Evolutionary conservation across 1,140 invertebrate genomes (phyloP).

Genomic region (Pseudomyrmex sp.): DNA sequence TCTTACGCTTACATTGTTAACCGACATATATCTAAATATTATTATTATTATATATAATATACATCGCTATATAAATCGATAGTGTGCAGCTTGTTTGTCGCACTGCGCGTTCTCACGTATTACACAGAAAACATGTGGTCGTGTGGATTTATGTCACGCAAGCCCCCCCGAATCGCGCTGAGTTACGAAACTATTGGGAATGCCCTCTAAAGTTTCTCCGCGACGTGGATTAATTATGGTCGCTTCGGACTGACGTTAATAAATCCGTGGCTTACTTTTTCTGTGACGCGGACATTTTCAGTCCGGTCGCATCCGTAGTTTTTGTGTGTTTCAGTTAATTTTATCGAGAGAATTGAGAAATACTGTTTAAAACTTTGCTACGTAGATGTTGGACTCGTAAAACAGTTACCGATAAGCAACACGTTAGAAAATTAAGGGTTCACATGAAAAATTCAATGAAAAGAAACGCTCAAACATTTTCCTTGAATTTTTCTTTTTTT

Average conservation of each 20-base stretch:
- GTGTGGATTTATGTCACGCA: slow-evolving; percentile 18
- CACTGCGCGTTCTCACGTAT: slow-evolving; percentile 35
- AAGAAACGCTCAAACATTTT: neutral
- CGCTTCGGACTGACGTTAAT: slow-evolving; percentile 27
- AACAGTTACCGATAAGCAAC: slow-evolving; percentile 8
- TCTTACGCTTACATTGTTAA: neutral
- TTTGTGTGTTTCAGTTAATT: slow-evolving; percentile 9
- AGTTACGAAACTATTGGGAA: slow-evolving; percentile 43
- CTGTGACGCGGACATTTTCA: neutral
- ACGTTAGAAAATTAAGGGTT: slow-evolving; percentile 25
- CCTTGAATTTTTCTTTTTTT: neutral
- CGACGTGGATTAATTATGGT: slow-evolving; percentile 45
- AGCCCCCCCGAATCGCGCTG: slow-evolving; percentile 21
- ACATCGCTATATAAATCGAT: slow-evolving; percentile 28
- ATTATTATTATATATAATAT: slow-evolving; percentile 12
- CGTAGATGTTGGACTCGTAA: neutral
- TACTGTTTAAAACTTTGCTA: slow-evolving; percentile 17
- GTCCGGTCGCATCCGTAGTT: neutral
- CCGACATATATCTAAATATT: slow-evolving; percentile 10
- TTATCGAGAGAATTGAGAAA: neutral
- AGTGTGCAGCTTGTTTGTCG: slow-evolving; percentile 23
- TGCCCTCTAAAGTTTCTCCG: slow-evolving; percentile 27
- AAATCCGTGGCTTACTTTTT: slow-evolving; percentile 29
- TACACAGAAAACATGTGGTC: slow-evolving; percentile 9
- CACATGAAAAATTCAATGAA: slow-evolving; percentile 9